Conservation (phyloP, 2,797 vertebrate genomes). For the Sciaenops ocellatus region DNA sequence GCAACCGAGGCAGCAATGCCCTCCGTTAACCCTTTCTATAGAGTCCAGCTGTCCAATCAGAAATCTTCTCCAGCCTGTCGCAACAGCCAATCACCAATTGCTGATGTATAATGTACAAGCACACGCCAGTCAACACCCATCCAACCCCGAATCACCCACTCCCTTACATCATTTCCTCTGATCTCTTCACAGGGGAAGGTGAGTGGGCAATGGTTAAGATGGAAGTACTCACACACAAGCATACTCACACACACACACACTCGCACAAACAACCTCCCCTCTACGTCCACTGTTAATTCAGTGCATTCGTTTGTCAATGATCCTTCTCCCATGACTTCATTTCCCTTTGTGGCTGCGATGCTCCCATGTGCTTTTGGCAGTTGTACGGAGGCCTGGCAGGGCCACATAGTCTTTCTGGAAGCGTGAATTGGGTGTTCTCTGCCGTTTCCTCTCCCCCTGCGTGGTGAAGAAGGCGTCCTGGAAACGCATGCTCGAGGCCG, state of each 20-base stretch:
- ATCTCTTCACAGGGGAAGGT: slow-evolving; percentile 31
- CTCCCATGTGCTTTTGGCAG: slow-evolving; percentile 91
- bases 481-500: slow-evolving; percentile 96
- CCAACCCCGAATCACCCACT: slow-evolving; percentile 11
- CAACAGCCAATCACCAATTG: slow-evolving; percentile 15
- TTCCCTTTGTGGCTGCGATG: slow-evolving; percentile 89
- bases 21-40: slow-evolving; percentile 41
- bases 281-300: slow-evolving; percentile 60
- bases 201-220: slow-evolving; percentile 43
- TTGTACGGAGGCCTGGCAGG: slow-evolving; percentile 90
- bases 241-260: slow-evolving; percentile 10
- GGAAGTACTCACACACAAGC: slow-evolving; percentile 36
- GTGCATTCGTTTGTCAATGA: slow-evolving; percentile 73
- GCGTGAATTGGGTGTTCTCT: slow-evolving; percentile 92
- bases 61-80: slow-evolving; percentile 25
- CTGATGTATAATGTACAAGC: slow-evolving; percentile 54
- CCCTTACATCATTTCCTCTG: slow-evolving; percentile 28
- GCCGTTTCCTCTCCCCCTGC: slow-evolving; percentile 93
- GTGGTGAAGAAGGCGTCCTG: slow-evolving; percentile 94
- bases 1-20: slow-evolving; percentile 60
- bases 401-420: slow-evolving; percentile 96
- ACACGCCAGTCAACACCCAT: slow-evolving; percentile 29
- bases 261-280: slow-evolving; percentile 25
- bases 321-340: slow-evolving; percentile 63
- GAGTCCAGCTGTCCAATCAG: slow-evolving; percentile 59